These are phyloP conservation scores for Aleadryas rufinucha DNA, from an alignment of 2,113 vertebrate species.

Conservation along the genomic window DNA sequence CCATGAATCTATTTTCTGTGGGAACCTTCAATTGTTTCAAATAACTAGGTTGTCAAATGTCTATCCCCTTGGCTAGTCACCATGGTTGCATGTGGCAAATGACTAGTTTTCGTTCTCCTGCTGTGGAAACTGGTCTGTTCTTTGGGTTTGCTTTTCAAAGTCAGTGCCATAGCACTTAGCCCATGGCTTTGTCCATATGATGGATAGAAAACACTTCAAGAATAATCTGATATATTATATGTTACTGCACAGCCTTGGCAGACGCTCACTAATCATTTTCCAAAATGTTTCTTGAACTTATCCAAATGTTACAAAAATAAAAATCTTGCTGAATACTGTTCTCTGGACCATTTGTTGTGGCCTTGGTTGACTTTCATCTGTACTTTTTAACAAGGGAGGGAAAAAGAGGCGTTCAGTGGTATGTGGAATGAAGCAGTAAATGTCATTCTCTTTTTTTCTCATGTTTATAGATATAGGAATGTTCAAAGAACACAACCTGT, in stretches of 20 bases:
- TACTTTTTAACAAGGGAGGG: not conserved
- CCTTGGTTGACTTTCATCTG: not conserved
- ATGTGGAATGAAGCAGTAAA: not conserved
- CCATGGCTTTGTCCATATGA: not conserved
- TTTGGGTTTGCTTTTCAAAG: not conserved
- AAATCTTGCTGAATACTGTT: not conserved
- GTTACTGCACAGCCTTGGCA: not conserved
- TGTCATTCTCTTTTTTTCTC: not conserved
- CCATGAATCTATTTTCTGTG: not conserved
- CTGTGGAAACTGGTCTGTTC: not conserved
- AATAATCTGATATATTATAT: not conserved
- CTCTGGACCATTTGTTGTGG: not conserved
- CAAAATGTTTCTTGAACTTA: not conserved
- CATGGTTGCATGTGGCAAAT: not conserved
- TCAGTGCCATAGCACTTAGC: not conserved
- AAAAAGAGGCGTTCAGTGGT: not conserved
- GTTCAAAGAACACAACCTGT: not conserved
- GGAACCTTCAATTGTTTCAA: not conserved
- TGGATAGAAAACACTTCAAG: not conserved
- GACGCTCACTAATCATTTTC: not conserved
- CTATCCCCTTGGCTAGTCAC: not conserved
- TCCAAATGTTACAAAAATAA: not conserved
- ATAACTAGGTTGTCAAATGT: not conserved
- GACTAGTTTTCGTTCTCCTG: not conserved
- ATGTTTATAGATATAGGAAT: not conserved